These are phyloP conservation scores for Panthera leo DNA, from an alignment of 2,113 vertebrate species.

Conservation along the genomic window DNA sequence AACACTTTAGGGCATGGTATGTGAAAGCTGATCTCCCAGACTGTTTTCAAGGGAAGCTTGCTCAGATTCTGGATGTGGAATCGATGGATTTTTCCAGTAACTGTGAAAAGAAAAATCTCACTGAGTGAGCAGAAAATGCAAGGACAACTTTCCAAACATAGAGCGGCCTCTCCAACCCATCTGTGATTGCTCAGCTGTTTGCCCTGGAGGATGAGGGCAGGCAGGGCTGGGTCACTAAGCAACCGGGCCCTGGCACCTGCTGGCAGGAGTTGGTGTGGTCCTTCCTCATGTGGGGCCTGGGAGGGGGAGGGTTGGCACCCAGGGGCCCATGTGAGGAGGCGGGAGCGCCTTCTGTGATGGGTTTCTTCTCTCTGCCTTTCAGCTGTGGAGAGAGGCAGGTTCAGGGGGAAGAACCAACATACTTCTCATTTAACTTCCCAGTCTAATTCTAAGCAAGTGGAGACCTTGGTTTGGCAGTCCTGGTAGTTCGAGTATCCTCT, in stretches of 20 bases:
- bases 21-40: background rate
- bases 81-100: slow-evolving; percentile 30
- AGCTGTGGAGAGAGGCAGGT: background rate
- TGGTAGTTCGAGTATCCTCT: background rate
- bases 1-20: background rate
- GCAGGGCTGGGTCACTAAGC: slow-evolving; percentile 44
- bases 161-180: background rate
- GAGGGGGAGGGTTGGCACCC: no score
- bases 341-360: background rate
- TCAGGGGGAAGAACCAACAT: background rate
- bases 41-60: background rate
- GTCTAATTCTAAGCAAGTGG: background rate
- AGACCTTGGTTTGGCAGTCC: background rate
- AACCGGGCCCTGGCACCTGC: slow-evolving; percentile 15
- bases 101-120: slow-evolving; percentile 14
- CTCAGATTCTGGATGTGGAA: background rate
- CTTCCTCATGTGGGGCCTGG: background rate
- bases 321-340: background rate
- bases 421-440: background rate
- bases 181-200: slow-evolving; percentile 40
- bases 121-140: slow-evolving; percentile 49
- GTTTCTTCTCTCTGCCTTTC: background rate
- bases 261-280: background rate
- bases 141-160: background rate
- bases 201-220: background rate